Percentiles rank a stretch among this genome's conserved stretches.
These are phyloP conservation scores for Podiceps cristatus DNA, from an alignment of 2,113 vertebrate genomes.

Conservation along the genomic window DNA sequence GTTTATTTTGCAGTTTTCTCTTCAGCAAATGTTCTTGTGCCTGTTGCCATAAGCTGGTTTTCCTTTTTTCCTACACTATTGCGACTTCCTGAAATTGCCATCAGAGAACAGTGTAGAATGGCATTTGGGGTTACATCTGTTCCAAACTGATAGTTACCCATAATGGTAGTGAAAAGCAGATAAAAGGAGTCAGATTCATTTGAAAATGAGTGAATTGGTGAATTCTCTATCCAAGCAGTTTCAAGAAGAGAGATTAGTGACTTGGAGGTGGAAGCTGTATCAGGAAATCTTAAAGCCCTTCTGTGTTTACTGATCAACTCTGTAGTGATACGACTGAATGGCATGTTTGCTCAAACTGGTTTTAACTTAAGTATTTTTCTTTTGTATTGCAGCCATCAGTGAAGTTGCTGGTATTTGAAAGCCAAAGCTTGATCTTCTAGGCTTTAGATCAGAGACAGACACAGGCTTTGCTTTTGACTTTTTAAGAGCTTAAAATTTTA, in stretches of 20 bases:
- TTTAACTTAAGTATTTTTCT: neutral
- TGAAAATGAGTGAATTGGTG: neutral
- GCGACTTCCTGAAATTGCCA: neutral
- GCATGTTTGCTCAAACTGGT: neutral
- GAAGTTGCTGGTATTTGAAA: neutral
- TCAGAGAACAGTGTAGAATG: neutral
- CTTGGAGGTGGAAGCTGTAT: neutral
- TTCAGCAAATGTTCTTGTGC: neutral
- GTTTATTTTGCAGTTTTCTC: neutral
- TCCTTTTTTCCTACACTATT: neutral
- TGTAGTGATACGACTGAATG: rapidly evolving
- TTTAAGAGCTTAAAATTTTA: neutral
- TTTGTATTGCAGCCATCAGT: neutral
- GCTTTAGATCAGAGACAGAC: neutral
- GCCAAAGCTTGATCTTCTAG: neutral
- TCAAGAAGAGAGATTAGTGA: neutral
- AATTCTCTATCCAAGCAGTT: neutral
- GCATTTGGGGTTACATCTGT: neutral
- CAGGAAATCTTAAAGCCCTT: neutral
- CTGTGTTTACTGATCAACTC: neutral
- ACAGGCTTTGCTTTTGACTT: neutral
- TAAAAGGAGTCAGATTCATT: neutral
- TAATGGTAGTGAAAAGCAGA: neutral
- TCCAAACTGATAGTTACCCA: neutral
- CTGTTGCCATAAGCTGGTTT: neutral